Evolutionary conservation across 2,797 vertebrate species (phyloP).

Genomic region (Protosalanx chinensis): DNA sequence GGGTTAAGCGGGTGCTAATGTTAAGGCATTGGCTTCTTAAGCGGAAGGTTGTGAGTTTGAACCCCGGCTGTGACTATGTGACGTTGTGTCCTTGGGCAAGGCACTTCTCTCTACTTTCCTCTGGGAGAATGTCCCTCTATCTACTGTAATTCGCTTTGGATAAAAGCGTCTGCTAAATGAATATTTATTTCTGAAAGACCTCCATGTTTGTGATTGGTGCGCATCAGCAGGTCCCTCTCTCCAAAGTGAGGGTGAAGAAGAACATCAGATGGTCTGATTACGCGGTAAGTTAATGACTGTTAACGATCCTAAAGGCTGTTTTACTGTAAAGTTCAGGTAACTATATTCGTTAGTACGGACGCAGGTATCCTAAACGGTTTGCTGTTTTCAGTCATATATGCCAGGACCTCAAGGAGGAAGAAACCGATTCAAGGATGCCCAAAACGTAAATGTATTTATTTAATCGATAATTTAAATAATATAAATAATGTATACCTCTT

Average conservation of each 20-base stretch:
- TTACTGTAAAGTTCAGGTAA: not conserved
- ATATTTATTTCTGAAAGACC: not conserved
- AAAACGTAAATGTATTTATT: constrained; percentile 51
- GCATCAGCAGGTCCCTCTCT: constrained; percentile 47
- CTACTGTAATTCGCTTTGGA: no score
- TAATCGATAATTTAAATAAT: constrained; percentile 4
- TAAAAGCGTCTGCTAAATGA: no score
- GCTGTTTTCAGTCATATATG: constrained; percentile 63
- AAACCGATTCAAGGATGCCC: constrained; percentile 43
- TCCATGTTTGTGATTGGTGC: not conserved
- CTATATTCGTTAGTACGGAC: not conserved
- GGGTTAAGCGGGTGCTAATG: no score
- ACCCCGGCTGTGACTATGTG: no score
- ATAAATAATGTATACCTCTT: constrained; percentile 1
- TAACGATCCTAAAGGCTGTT: not conserved
- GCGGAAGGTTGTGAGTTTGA: no score
- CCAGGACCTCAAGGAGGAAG: constrained; percentile 64
- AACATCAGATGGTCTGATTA: constrained; percentile 44
- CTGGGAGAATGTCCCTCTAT: no score
- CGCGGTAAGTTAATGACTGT: constrained; percentile 56
- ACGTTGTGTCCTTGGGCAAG: no score
- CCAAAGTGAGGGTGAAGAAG: constrained; percentile 62
- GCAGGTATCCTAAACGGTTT: not conserved
- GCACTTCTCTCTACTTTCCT: no score
- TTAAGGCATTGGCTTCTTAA: no score